Evolutionary conservation across 2,113 vertebrate genomes (phyloP).

Genomic region (Brachyhypopomus gauderio): DNA sequence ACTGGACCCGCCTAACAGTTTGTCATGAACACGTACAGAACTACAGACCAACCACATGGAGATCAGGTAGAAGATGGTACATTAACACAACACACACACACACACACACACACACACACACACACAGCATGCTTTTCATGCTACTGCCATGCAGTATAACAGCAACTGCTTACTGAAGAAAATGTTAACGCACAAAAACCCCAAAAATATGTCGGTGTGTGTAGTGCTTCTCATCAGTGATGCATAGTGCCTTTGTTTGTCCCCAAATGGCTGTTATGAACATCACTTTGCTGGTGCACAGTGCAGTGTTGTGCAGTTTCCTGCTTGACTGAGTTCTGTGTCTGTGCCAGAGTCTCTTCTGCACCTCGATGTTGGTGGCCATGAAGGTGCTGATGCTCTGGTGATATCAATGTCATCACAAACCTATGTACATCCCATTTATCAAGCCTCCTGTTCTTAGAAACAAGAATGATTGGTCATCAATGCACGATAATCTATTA

Average conservation of each 20-base stretch:
- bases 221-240: neutral
- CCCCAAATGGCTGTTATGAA: neutral
- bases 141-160: too few species aligned
- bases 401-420: too few species aligned
- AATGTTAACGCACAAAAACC: too few species aligned
- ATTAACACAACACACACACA: too few species aligned
- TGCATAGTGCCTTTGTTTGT: neutral
- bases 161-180: too few species aligned
- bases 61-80: too few species aligned
- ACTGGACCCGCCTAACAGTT: too few species aligned
- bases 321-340: neutral
- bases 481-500: slow-evolving; percentile 1
- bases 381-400: neutral
- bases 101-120: too few species aligned
- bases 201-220: too few species aligned
- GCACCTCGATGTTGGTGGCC: neutral
- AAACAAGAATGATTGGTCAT: slow-evolving; percentile 2
- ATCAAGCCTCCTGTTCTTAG: neutral
- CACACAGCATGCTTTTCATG: too few species aligned
- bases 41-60: too few species aligned
- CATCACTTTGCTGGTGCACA: neutral
- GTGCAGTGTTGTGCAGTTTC: neutral
- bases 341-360: neutral
- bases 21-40: too few species aligned
- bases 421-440: neutral